phyloP scores from a whole-genome alignment of 2,113 vertebrate genomes.

The Gambusia affinis region DNA sequence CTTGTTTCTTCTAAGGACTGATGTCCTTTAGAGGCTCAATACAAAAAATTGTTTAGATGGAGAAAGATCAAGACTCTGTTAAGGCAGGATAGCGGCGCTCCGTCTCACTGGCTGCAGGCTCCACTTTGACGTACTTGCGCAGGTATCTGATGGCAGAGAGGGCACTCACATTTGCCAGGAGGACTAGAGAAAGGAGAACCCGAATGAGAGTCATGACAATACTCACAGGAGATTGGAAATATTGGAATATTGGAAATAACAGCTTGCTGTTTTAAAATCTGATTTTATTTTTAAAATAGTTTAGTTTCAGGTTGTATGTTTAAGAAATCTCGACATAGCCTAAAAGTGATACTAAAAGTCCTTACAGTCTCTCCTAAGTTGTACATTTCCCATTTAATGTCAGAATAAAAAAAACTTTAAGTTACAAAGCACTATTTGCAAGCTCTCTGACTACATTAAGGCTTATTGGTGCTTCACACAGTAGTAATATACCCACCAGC shows the following conservation, averaged over 20 bases:
- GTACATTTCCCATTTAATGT: not conserved
- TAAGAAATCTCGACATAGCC: not conserved
- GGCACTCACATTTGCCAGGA: slow-evolving; percentile 91
- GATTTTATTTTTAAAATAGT: not conserved
- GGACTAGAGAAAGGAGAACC: slow-evolving; percentile 76
- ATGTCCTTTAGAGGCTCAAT: not conserved
- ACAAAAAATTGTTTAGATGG: not conserved
- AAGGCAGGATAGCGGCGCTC: slow-evolving; percentile 13
- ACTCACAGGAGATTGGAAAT: not conserved
- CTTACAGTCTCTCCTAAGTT: not conserved
- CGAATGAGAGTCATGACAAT: slow-evolving; percentile 12
- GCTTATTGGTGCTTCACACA: not conserved
- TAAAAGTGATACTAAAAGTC: not conserved
- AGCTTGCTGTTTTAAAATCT: not conserved
- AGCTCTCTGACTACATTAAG: not conserved
- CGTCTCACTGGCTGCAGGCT: slow-evolving; percentile 45
- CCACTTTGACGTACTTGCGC: slow-evolving; percentile 77
- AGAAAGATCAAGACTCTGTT: slow-evolving; percentile 20
- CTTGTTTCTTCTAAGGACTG: not conserved
- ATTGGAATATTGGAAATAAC: too few relatives aligned
- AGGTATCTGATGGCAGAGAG: slow-evolving; percentile 93
- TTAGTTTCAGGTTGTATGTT: not conserved
- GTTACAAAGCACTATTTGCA: not conserved
- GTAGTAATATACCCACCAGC: slow-evolving; percentile 80
- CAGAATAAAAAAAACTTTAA: not conserved